Percentiles rank a stretch among this genome's conserved stretches.
These are phyloP conservation scores for Drosophila willistoni DNA, from an alignment of 1,140 invertebrate species.

Conservation along the genomic window DNA sequence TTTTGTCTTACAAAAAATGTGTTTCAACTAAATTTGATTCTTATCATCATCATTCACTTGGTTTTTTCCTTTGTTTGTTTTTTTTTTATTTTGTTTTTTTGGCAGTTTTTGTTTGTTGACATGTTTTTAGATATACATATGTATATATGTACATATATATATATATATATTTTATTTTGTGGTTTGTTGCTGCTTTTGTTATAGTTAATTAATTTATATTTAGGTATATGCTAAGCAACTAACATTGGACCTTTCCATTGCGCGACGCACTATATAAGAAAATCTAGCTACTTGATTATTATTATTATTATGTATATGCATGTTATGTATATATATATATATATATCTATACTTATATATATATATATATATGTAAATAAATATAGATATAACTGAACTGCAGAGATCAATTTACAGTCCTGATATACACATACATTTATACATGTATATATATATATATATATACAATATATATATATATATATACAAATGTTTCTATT, in stretches of 20 bases:
- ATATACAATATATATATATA: constrained; percentile 19
- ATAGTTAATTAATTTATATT: constrained; percentile 35
- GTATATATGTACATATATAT: constrained; percentile 33
- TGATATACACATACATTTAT: constrained; percentile 21
- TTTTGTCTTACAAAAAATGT: constrained; percentile 50
- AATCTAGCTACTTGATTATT: constrained; percentile 78
- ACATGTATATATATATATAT: constrained; percentile 5
- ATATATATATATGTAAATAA: constrained; percentile 32
- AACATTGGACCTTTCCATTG: constrained; percentile 81
- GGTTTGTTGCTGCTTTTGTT: constrained; percentile 45
- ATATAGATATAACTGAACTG: constrained; percentile 36
- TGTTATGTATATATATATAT: constrained; percentile 28
- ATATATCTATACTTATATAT: constrained; percentile 35
- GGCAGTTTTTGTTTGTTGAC: constrained; percentile 77
- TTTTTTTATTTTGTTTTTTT: constrained; percentile 52
- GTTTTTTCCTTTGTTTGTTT: constrained; percentile 47
- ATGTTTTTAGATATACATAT: constrained; percentile 45
- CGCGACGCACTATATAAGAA: constrained; percentile 82
- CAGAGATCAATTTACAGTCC: constrained; percentile 29
- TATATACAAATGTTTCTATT: constrained; percentile 19
- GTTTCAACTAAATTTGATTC: constrained; percentile 39
- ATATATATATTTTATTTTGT: constrained; percentile 35
- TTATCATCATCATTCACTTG: constrained; percentile 25
- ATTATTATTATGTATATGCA: constrained; percentile 52
- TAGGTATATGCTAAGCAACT: constrained; percentile 81